phyloP scores from a whole-genome alignment of 2,888 invertebrate species.

The Teleiodes luculella region DNA sequence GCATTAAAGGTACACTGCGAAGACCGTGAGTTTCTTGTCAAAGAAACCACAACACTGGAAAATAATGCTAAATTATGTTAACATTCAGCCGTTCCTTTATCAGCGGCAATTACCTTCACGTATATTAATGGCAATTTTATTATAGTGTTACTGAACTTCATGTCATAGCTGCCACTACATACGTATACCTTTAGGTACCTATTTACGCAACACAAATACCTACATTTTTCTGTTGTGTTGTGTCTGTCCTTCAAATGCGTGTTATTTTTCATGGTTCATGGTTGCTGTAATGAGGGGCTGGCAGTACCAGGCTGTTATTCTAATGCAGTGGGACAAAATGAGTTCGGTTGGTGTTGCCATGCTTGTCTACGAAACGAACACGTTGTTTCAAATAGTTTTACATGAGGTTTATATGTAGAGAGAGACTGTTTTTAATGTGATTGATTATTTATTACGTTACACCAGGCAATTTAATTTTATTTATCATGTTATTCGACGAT shows the following conservation, averaged over 20 bases:
- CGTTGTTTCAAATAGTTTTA: no score
- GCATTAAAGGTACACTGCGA: no score
- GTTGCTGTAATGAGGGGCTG: neutral
- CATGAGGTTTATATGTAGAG: no score
- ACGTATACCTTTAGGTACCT: neutral
- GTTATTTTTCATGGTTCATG: neutral
- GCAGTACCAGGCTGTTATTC: neutral
- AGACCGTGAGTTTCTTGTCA: no score
- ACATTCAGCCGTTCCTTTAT: neutral
- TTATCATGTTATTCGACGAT: no score
- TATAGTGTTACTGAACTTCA: slow-evolving; percentile 7
- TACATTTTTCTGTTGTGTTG: neutral
- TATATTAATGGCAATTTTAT: slow-evolving; percentile 12
- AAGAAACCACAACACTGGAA: no score
- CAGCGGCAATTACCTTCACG: neutral
- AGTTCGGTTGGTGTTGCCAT: neutral
- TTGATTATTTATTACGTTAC: no score
- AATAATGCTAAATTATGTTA: neutral
- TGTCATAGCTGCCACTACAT: slow-evolving; percentile 1
- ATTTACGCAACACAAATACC: neutral
- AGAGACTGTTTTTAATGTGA: no score
- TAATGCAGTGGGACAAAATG: neutral
- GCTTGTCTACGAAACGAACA: no score
- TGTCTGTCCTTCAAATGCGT: neutral
- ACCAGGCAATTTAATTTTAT: no score